phyloP scores from a whole-genome alignment of 2,797 vertebrate species.

The Octomys mimax region DNA sequence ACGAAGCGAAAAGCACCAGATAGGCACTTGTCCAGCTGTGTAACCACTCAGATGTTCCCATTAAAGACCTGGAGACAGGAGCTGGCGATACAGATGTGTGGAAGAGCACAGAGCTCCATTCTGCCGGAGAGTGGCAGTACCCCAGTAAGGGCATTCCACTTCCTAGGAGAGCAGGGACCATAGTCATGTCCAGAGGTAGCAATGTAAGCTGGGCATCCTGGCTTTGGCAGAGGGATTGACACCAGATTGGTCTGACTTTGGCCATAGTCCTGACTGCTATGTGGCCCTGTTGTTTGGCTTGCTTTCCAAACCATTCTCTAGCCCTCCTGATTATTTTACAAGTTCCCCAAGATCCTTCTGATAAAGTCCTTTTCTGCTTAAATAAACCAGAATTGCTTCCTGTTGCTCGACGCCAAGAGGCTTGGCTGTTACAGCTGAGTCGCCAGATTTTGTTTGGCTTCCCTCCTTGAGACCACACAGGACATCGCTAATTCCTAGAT shows the following conservation, averaged over 20 bases:
- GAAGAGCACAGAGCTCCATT: background rate
- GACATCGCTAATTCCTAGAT: slow-evolving; percentile 46
- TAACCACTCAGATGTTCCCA: background rate
- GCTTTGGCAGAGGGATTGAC: slow-evolving; percentile 12
- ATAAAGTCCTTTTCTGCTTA: slow-evolving; percentile 72
- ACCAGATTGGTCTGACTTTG: slow-evolving; percentile 10
- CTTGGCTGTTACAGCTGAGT: slow-evolving; percentile 42
- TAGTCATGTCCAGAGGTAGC: background rate
- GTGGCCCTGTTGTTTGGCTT: slow-evolving; percentile 1
- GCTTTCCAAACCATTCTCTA: slow-evolving; percentile 53
- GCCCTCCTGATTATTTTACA: slow-evolving; percentile 65
- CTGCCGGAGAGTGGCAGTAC: slow-evolving; percentile 1
- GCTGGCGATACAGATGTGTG: background rate
- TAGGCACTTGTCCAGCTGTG: slow-evolving; percentile 23
- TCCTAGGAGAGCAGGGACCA: background rate
- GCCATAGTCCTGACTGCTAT: background rate
- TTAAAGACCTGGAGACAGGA: slow-evolving; percentile 27
- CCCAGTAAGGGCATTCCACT: slow-evolving; percentile 24
- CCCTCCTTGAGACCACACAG: slow-evolving; percentile 61
- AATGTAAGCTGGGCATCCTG: background rate
- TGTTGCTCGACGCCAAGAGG: slow-evolving; percentile 61
- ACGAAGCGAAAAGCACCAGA: background rate
- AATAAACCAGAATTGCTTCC: slow-evolving; percentile 80
- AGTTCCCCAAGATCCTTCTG: slow-evolving; percentile 65
- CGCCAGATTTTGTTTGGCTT: slow-evolving; percentile 68